phyloP scores from a whole-genome alignment of 2,888 invertebrate species.

The Lepetodrilus schrolli region DNA sequence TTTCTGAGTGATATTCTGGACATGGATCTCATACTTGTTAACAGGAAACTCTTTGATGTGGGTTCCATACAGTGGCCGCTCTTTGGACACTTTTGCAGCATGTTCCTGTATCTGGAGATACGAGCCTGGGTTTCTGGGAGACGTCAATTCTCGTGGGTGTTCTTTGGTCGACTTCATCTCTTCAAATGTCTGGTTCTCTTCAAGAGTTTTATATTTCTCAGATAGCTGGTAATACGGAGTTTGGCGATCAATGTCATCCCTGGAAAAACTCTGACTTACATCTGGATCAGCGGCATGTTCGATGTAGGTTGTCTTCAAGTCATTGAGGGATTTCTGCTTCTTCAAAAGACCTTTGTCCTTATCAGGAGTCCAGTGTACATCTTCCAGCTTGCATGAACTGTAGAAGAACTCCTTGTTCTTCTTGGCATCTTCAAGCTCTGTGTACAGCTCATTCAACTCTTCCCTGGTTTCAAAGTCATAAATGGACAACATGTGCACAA shows the following conservation, averaged over 20 bases:
- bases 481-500: constrained; percentile 24
- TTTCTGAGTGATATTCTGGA: constrained; percentile 34
- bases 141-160: constrained; percentile 28
- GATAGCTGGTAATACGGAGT: constrained; percentile 39
- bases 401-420: constrained; percentile 89
- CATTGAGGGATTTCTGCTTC: constrained; percentile 91
- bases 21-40: constrained; percentile 54
- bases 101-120: constrained; percentile 50
- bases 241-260: constrained; percentile 38
- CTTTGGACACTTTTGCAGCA: constrained; percentile 40
- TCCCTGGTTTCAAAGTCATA: constrained; percentile 76
- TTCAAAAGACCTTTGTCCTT: constrained; percentile 86
- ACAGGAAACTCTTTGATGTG: constrained; percentile 53
- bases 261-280: constrained; percentile 28
- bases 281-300: constrained; percentile 33
- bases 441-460: constrained; percentile 85
- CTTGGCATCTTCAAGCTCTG: constrained; percentile 85
- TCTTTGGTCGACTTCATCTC: constrained; percentile 21
- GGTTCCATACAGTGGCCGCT: constrained; percentile 62
- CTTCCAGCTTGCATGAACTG: constrained; percentile 84
- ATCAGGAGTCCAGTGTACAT: constrained; percentile 82
- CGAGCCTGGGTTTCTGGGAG: constrained; percentile 29
- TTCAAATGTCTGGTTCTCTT: constrained; percentile 30
- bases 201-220: constrained; percentile 45
- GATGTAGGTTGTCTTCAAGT: constrained; percentile 78